Base-by-base conservation (phyloP, 2,797 vertebrate species). In the Philypnodon macrostomus region DNA sequence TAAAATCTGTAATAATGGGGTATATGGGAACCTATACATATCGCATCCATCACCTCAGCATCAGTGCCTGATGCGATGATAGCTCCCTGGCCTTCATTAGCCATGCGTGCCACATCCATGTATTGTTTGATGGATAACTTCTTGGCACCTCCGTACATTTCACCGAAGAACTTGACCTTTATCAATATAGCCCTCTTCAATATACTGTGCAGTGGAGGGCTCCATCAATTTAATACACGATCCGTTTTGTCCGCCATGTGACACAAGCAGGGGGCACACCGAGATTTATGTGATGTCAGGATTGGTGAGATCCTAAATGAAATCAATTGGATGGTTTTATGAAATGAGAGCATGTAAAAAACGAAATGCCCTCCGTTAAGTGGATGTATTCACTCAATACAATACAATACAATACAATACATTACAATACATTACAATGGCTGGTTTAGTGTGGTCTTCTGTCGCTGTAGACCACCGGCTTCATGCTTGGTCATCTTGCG, bases 161-260 rank as follows among this genome's bases (percentile, higher is more conserved):
- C 59, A 63, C 34, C 21, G 58, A 73, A 57, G 63, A 73, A 62
- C 73, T 83, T 85, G 79, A 85, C 83, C 81, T 85, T 85, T 85
- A 77, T 73, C 45, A 30, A 76, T 75, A 67, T 1, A n/a, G 47
- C 61, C 48, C 59, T 59, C 67, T 82, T 77, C 77, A 80, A 76
- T 78, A 80, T 75, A 75, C 67, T 48, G 65, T 66, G 66, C 67
- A 63, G 57, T 57, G 67, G 70, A 61, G 47, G 58, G 52, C 58
- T 70, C 46, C 44, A 47, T 80, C 62, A 73, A 59, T 80, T 82
- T 73, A 73, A 74, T 55, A 68, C 61, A 70, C 67, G 58, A 77
- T 65, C 59, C 61, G 39, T 53, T 77, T 64, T 5, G 45, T 77
- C 61, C 47, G n/a, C 6, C 13, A 4, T 21, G n/a, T 7, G 13